Evolutionary conservation across 2,113 vertebrate species (phyloP), one percentile per base, ranked within the genome.

Genomic region (Mirounga angustirostris): DNA sequence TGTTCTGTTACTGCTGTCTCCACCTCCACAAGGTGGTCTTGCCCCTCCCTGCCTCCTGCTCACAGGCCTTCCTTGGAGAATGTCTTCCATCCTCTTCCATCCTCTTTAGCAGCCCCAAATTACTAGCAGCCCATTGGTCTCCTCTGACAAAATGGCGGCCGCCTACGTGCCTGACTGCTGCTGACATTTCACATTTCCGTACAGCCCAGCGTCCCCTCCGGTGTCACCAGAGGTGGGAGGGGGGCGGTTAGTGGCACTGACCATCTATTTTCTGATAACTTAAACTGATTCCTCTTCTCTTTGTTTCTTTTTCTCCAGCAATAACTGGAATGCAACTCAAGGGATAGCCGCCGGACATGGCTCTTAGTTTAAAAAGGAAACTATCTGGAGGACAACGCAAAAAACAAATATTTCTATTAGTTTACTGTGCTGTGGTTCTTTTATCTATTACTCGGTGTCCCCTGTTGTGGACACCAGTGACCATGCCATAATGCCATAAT

Each of bases 251-350:
- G 63, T 43, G 69, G 33, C 61, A 9, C 36, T 58, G 36, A 26
- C 46, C n/a, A 0, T 86, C 73, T 89, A 0, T 90, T 92, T 95
- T 91, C 67, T 92, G 33, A 33, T 79, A 80, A 65, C 61, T 28
- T 86, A 79, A 80, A 84, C 50, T 52, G 63, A 78, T 63, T 61
- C 97, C 4, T 82, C 43, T 89, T 46, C 40, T 83, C n/a, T 98
- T 52, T 97, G 85, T 82, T 89, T 93, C 91, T 65, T 83, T 83
- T 36, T 92, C 81, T 89, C 93, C 93, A 99, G 99, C 99, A 99
- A 98, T 99, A 99, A 99, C 9, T 96, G 90, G 67, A 97, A 95
- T 94, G 83, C 96, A 91, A 74, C 73, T 93, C 0, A 1, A 98
- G 89, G 96, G 80, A 59, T 22, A 43, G 90, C 94, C 86, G 80